These are phyloP conservation scores for Drosophila kikkawai DNA, from an alignment of 1,140 invertebrate species.

Conservation along the genomic window DNA sequence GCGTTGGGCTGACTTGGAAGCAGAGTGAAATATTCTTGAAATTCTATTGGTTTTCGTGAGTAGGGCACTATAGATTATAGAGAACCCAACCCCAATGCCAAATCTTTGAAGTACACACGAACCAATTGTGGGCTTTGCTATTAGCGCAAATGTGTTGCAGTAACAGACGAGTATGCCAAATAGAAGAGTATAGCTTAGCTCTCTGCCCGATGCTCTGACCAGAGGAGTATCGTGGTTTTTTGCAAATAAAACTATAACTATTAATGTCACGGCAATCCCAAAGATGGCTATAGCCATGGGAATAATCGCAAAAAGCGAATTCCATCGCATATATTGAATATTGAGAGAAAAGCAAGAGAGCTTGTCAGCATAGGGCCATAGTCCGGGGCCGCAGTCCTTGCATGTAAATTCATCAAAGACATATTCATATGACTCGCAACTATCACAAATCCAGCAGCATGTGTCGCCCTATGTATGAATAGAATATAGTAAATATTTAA, in stretches of 20 bases:
- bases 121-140: conserved; percentile 89
- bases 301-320: conserved; percentile 88
- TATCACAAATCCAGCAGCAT: conserved; percentile 92
- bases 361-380: conserved; percentile 88
- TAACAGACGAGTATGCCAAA: conserved; percentile 86
- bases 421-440: conserved; percentile 89
- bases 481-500: background rate
- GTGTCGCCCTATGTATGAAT: conserved; percentile 86
- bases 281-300: conserved; percentile 88
- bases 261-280: conserved; percentile 89
- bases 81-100: conserved; percentile 91
- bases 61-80: conserved; percentile 93
- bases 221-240: conserved; percentile 92
- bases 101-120: conserved; percentile 90
- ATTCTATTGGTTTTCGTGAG: conserved; percentile 95
- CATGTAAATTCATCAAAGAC: conserved; percentile 90
- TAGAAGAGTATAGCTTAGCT: conserved; percentile 92
- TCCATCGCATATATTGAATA: conserved; percentile 86
- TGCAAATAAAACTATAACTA: conserved; percentile 89
- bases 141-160: conserved; percentile 88
- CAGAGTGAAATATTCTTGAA: conserved; percentile 92
- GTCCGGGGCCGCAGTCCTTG: conserved; percentile 88
- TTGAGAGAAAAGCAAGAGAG: conserved; percentile 86
- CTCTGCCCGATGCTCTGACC: conserved; percentile 92
- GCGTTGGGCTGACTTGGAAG: conserved; percentile 93